Percentiles rank a stretch among this genome's conserved stretches.
phyloP scores from a whole-genome alignment of 1,140 invertebrate genomes.

The Drosophila lacteicornis region DNA sequence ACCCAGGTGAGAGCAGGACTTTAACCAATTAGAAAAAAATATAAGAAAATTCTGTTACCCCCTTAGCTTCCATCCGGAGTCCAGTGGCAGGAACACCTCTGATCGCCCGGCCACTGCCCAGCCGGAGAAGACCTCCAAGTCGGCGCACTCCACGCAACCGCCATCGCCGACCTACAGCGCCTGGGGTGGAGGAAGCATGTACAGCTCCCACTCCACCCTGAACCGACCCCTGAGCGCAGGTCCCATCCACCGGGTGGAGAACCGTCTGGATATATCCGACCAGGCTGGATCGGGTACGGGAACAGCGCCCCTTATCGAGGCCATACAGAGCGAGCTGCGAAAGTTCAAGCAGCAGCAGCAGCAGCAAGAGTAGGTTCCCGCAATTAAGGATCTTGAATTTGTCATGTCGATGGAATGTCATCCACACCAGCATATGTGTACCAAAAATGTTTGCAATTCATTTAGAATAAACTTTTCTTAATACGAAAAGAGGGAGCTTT shows the following conservation, averaged over 20 bases:
- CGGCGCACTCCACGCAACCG: slow-evolving; percentile 77
- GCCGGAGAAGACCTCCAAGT: slow-evolving; percentile 74
- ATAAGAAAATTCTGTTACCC: too few species aligned
- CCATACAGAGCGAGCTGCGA: slow-evolving; percentile 88
- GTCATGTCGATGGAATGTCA: slow-evolving; percentile 15
- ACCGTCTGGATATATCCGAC: slow-evolving; percentile 71
- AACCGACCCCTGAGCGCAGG: slow-evolving; percentile 87
- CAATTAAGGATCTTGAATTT: neutral
- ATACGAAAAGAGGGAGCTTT: slow-evolving; percentile 1
- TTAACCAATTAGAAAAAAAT: too few species aligned
- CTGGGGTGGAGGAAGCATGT: slow-evolving; percentile 75
- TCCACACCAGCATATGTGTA: slow-evolving; percentile 11
- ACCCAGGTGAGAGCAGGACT: slow-evolving; percentile 47
- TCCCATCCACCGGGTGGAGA: slow-evolving; percentile 86
- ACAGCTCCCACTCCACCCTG: slow-evolving; percentile 76
- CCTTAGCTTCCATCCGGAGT: slow-evolving; percentile 50
- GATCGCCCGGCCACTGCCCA: slow-evolving; percentile 82
- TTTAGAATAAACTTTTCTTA: slow-evolving; percentile 51
- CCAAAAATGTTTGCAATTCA: slow-evolving; percentile 39
- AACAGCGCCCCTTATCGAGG: slow-evolving; percentile 88
- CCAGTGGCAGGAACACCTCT: slow-evolving; percentile 30
- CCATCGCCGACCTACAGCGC: slow-evolving; percentile 78
- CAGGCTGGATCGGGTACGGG: slow-evolving; percentile 74
- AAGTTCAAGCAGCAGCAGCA: slow-evolving; percentile 84
- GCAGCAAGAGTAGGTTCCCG: slow-evolving; percentile 50